Conservation (phyloP, 1,140 invertebrate genomes). For the Steinernema feltiae region DNA sequence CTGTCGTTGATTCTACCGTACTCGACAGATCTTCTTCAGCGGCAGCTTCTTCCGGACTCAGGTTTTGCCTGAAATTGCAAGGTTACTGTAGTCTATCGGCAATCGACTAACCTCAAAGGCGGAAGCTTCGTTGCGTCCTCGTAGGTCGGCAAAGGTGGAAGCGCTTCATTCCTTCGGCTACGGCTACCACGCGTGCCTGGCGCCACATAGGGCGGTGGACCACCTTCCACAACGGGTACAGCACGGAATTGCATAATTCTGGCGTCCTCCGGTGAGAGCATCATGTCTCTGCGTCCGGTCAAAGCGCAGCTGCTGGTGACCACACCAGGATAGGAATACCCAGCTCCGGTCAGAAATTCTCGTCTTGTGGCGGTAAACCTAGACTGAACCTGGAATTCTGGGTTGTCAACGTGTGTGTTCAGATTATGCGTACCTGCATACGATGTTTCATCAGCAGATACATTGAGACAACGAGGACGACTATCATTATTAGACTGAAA, state of each 20-base stretch:
- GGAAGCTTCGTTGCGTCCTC: constrained; percentile 55
- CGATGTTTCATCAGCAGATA: constrained; percentile 57
- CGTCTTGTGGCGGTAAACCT: constrained; percentile 35
- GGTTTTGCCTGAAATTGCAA: neutral
- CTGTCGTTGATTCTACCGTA: neutral
- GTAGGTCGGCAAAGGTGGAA: constrained; percentile 53
- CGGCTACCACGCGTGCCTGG: constrained; percentile 18
- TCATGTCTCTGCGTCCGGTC: constrained; percentile 1
- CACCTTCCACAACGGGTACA: constrained; percentile 35
- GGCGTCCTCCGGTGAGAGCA: constrained; percentile 17
- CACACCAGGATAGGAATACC: neutral
- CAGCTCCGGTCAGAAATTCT: constrained; percentile 36
- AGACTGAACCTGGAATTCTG: constrained; percentile 30
- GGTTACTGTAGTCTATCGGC: neutral
- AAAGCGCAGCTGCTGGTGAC: neutral
- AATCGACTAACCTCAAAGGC: constrained; percentile 38
- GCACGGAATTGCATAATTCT: constrained; percentile 24
- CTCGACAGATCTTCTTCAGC: neutral
- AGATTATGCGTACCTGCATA: constrained; percentile 49
- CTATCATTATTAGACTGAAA: constrained; percentile 54
- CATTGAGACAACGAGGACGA: constrained; percentile 52
- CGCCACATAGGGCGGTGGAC: constrained; percentile 50
- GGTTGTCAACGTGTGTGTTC: neutral
- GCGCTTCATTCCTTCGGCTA: constrained; percentile 35
- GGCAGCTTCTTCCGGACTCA: neutral